Base-by-base conservation (phyloP, 2,888 invertebrate species). In the Drosophila engyochracea region DNA sequence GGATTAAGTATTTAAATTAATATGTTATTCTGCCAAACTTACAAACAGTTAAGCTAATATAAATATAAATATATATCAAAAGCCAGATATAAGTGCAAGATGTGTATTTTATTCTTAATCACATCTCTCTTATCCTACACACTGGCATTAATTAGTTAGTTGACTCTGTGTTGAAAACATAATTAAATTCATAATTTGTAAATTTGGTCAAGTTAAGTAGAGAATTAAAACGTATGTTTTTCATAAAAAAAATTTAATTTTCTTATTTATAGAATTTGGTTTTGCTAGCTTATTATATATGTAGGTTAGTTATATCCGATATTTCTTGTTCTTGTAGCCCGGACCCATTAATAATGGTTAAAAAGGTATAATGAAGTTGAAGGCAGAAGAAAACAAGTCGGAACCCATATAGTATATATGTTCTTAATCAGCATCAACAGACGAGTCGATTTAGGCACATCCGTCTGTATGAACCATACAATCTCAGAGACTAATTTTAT, bases 371-470 rank as follows among this genome's bases (percentile, higher is more conserved):
- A 44, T 44, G 0, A n/a, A 6, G n/a, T 5, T 44, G n/a, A n/a
- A n/a, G 12, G 6, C 6, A n/a, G n/a, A 0, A n/a, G 4, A 41
- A 4, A 0, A 4, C 1, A n/a, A 39, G n/a, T 39, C n/a, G 9
- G 9, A 39, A n/a, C n/a, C 3, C 22, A 14, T 3, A 6, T 0
- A 14, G 6, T 14, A 22, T 44, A 22, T 22, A 44, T 22, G 5
- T 12, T 22, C n/a, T 44, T 22, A 1, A 47, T 47, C 22, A 47
- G 22, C 22, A 47, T 4, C 14, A 47, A 14, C 7, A 22, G 7
- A 14, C 3, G 3, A 39, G 0, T 6, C 3, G 44, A 22, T 22
- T 12, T n/a, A n/a, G 12, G 2, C n/a, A 5, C 5, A 0, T 44
- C 6, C 44, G 3, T 4, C n/a, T 44, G 12, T 37, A 19, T 9